Conservation (phyloP, 2,113 vertebrate genomes). For the Meriones unguiculatus region DNA sequence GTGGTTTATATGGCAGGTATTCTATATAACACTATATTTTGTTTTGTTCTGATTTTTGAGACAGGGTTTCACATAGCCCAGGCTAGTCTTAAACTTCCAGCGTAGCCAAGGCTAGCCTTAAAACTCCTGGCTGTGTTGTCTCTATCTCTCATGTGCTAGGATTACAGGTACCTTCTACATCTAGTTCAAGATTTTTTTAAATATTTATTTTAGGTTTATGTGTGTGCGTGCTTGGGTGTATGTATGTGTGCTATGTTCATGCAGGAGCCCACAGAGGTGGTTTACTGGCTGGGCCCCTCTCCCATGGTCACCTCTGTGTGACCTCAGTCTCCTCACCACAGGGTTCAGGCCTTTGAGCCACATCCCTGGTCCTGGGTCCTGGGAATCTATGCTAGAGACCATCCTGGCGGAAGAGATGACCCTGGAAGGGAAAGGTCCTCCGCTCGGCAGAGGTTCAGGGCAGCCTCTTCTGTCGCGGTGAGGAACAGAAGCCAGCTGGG, state of each 20-base stretch:
- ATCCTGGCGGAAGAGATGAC: not conserved
- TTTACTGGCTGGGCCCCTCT: not conserved
- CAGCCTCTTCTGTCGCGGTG: not conserved
- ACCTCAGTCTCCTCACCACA: not conserved
- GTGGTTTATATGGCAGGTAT: not conserved
- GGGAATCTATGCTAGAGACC: not conserved
- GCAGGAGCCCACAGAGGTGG: not conserved
- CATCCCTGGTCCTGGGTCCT: not conserved
- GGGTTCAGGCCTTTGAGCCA: not conserved
- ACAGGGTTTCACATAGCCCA: not conserved
- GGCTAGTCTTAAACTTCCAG: not conserved
- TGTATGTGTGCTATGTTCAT: not conserved
- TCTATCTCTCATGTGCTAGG: not conserved
- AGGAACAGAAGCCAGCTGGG: not conserved
- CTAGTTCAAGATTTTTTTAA: not conserved
- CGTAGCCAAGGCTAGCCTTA: not conserved
- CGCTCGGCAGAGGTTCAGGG: not conserved
- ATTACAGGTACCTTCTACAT: no score
- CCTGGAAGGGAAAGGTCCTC: not conserved
- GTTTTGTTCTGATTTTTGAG: not conserved
- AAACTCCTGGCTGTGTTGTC: not conserved
- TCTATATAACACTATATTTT: not conserved
- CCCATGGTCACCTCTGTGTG: not conserved
- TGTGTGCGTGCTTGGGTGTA: not conserved
- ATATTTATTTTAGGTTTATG: not conserved